Conservation (phyloP, 2,888 invertebrate species). For the Mimas tiliae region DNA sequence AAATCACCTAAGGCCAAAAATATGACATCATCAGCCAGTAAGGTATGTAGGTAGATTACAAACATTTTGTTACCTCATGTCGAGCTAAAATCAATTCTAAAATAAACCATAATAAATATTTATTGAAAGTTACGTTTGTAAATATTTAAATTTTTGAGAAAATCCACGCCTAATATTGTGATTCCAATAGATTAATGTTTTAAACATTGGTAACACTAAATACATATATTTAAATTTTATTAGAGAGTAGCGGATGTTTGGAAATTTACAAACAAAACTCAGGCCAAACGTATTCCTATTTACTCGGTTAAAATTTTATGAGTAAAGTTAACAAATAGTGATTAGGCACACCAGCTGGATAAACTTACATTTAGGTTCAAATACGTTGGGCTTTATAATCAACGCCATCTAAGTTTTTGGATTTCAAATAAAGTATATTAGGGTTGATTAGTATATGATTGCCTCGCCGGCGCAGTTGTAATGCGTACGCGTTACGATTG, state of each 20-base stretch:
- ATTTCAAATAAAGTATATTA: no score
- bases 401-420: background rate
- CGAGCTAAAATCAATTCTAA: background rate
- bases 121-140: conserved; percentile 11
- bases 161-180: conserved; percentile 1
- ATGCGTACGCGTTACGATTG: no score
- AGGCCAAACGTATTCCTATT: background rate
- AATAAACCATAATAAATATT: conserved; percentile 14
- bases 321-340: background rate
- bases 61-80: background rate
- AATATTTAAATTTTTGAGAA: conserved; percentile 16
- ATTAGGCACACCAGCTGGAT: background rate
- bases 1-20: background rate
- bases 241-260: conserved; percentile 10
- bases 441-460: no score
- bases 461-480: no score
- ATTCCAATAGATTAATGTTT: conserved; percentile 10
- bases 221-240: conserved; percentile 15
- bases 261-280: background rate
- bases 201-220: conserved; percentile 11
- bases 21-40: background rate
- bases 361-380: background rate
- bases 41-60: background rate
- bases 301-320: background rate
- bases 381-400: background rate